Conservation (phyloP, 2,113 vertebrate species). For the Hoplias malabaricus region DNA sequence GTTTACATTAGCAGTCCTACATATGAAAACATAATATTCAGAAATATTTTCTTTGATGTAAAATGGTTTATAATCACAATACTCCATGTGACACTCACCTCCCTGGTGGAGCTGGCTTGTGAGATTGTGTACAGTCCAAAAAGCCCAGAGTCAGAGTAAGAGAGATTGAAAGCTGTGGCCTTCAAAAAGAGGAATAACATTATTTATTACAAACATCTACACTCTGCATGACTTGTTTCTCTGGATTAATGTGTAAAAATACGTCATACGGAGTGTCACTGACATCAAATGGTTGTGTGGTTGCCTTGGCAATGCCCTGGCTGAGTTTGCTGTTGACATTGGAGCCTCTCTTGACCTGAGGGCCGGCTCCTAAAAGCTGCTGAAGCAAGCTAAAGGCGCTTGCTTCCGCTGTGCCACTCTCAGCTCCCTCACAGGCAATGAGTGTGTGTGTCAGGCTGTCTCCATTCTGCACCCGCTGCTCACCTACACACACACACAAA, state of each 20-base stretch:
- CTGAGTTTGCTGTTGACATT: constrained; percentile 77
- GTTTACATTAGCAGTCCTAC: too few relatives aligned
- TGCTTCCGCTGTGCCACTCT: constrained; percentile 74
- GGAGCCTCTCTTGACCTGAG: constrained; percentile 86
- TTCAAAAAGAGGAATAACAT: constrained; percentile 61
- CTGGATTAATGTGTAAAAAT: background rate
- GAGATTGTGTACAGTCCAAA: constrained; percentile 90
- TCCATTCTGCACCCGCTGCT: constrained; percentile 80
- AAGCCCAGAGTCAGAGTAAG: constrained; percentile 90
- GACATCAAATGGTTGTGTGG: constrained; percentile 85
- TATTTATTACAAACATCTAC: background rate
- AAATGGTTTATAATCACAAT: background rate
- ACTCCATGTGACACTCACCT: constrained; percentile 71
- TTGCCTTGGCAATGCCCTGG: constrained; percentile 82
- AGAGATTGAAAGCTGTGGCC: constrained; percentile 86
- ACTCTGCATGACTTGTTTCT: background rate
- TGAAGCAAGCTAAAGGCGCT: constrained; percentile 86
- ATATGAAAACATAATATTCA: too few relatives aligned
- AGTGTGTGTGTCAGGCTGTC: constrained; percentile 84
- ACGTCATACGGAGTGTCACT: constrained; percentile 56
- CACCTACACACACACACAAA: constrained; percentile 52
- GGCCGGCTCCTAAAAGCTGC: constrained; percentile 83
- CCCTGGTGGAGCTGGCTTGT: constrained; percentile 76
- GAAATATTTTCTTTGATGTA: too few relatives aligned
- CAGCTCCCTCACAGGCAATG: constrained; percentile 82